phyloP scores from a whole-genome alignment of 2,888 invertebrate genomes.

The Muscina levida region DNA sequence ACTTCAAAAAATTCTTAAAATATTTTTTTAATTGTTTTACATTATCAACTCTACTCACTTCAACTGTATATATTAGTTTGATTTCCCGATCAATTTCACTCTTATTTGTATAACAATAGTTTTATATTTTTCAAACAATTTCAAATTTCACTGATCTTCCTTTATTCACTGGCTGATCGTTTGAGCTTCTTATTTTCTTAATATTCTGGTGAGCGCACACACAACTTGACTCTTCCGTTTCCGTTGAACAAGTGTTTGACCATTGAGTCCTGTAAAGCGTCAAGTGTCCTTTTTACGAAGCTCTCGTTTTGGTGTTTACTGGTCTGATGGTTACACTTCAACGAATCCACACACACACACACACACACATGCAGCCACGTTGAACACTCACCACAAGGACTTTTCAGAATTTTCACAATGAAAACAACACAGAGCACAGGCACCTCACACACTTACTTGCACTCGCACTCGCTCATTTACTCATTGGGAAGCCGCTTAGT shows the following conservation, averaged over 20 bases:
- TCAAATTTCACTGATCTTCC: not conserved
- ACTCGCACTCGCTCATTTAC: not conserved
- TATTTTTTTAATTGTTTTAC: too few relatives aligned
- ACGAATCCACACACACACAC: not conserved
- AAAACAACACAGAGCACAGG: constrained; percentile 42
- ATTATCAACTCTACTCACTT: too few relatives aligned
- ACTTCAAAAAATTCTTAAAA: too few relatives aligned
- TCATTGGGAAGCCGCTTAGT: constrained; percentile 14
- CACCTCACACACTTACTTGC: too few relatives aligned
- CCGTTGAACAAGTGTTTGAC: constrained; percentile 63
- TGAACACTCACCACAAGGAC: constrained; percentile 46
- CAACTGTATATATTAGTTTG: too few relatives aligned
- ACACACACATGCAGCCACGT: not conserved
- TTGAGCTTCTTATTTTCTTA: constrained; percentile 6
- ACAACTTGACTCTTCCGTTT: constrained; percentile 63
- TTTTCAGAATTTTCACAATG: constrained; percentile 52
- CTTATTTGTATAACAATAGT: too few relatives aligned
- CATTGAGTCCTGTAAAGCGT: constrained; percentile 60
- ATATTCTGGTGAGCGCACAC: constrained; percentile 1
- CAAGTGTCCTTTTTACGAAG: constrained; percentile 66
- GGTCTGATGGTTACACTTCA: constrained; percentile 29
- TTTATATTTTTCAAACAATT: too few relatives aligned
- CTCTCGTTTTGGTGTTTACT: constrained; percentile 34
- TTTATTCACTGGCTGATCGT: constrained; percentile 35
- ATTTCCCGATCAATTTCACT: too few relatives aligned